Evolutionary conservation across 2,888 invertebrate genomes (phyloP).

Genomic region (Heliconius charithonia): DNA sequence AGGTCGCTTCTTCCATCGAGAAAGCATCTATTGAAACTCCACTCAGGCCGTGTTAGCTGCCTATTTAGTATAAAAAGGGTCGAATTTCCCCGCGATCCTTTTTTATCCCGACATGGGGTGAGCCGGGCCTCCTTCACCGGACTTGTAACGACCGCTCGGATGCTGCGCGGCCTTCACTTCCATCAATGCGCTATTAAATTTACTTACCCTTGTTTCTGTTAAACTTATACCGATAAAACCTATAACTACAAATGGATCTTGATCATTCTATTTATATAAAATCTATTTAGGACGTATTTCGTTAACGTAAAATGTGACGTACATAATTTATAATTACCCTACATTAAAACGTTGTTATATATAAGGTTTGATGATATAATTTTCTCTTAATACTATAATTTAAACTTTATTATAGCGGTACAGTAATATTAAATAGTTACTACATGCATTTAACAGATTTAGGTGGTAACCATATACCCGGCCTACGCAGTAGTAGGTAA

Average conservation of each 20-base stretch:
- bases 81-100: slow-evolving; percentile 80
- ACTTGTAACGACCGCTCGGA: slow-evolving; percentile 30
- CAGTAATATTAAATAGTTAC: not conserved
- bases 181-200: slow-evolving; percentile 39
- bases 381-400: not conserved
- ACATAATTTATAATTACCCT: not conserved
- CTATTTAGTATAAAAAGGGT: slow-evolving; percentile 84
- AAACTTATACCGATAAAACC: slow-evolving; percentile 32
- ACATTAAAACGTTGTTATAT: too few relatives aligned
- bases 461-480: slow-evolving; percentile 49
- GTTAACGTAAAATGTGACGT: not conserved
- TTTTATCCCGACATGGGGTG: slow-evolving; percentile 76
- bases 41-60: slow-evolving; percentile 84
- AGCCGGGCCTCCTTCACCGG: slow-evolving; percentile 57
- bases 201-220: slow-evolving; percentile 41
- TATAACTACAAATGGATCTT: not conserved
- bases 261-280: not conserved
- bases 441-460: slow-evolving; percentile 33
- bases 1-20: slow-evolving; percentile 82
- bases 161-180: slow-evolving; percentile 33
- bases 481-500: slow-evolving; percentile 46
- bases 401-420: not conserved
- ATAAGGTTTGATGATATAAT: too few relatives aligned
- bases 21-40: slow-evolving; percentile 84
- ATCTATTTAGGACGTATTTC: not conserved